Base-by-base conservation (phyloP, 2,113 vertebrate species). In the Pipa parva region DNA sequence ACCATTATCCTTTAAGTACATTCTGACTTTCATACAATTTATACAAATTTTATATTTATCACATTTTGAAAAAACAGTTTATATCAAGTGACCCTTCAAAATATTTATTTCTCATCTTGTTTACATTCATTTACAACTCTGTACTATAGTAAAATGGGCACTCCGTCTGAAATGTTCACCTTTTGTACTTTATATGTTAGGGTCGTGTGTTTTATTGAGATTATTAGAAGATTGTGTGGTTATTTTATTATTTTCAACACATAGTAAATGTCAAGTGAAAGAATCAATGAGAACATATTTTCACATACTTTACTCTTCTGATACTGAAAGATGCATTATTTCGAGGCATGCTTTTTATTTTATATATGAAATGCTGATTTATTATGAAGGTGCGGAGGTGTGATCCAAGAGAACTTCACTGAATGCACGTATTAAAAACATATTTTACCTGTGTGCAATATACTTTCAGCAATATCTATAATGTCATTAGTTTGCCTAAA, bases 391-490 rank as follows among this genome's bases (percentile, higher is more conserved):
- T 54, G 20, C 22, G 49, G 7, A 70, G 25, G 48, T 59, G 59
- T 51, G 51, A 61, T 70, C 33, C 39, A 59, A 42, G 31, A 70
- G 36, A 33, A 25, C 48, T 59, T 57, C 12, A 28, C 39, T 65
- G 52, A 18, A 54, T 46, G 17, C 26, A 7, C 26, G 12, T 45
- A 54, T 70, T 61, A 26, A 36, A 61, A 61, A 46, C 58, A 70
- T 61, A 59, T 69, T 59, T 42, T 68, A 51, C 56, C 46, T 50
- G 29, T 52, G 28, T 48, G 45, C 56, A 59, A 33, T 18, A 20
- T 31, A 39, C 18, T 52, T 59, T 31, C 31, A 59, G 20, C 29
- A 59, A 67, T 67, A 49, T 68, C 59, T 68, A 17, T 51, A 59
- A 70, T 50, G 66, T 29, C 18, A 52, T 45, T 54, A 20, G 22